Evolutionary conservation across 2,888 invertebrate species (phyloP), one percentile per base, ranked within the genome.

Genomic region (Cryptus viduatorius): DNA sequence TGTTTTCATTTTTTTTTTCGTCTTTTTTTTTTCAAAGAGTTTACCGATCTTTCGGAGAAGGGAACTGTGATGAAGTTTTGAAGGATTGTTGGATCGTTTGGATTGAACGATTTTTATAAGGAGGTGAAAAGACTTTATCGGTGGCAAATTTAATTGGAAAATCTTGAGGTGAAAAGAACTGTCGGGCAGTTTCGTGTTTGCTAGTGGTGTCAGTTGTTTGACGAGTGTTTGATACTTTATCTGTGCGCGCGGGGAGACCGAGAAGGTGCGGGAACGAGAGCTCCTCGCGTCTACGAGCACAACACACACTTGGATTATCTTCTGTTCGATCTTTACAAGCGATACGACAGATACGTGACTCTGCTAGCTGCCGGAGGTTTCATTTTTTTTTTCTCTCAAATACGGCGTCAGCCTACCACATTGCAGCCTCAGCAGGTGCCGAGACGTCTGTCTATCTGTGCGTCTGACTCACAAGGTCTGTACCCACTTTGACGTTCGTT

Each of bases 281-380:
- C 42, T 61, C 1, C 50, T 64, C 31, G 19, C 59, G 29, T 31
- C 29, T 14, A 14, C 56, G 24, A 19, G 19, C 56, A 12, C 56
- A 29, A 4, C 29, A 29, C 65, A 53, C 53, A 42, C 65, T 65
- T 67, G 75, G 79, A 84, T 84, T 84, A 84, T 82, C 78, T 59
- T 31, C 44, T 48, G 46, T 69, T 53, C 50, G 82, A 84, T 82
- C 75, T 79, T 85, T 79, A 50, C 72, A 75, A 76, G 71, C 67
- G 82, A 79, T 84, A 65, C 69, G 37, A 61, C 19, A 83, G 46
- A 56, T 69, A 79, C 42, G 50, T 42, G 50, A 24, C 29, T 29
- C 12, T 67, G 4, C 7, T 46, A 50, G 65, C 3, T 56, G 44
- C 12, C 44, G 24, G 31, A 50, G 24, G 16, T 65, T n/a, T 44